Evolutionary conservation across 2,888 invertebrate species (phyloP).

Genomic region (Tetanocera ferruginea): DNA sequence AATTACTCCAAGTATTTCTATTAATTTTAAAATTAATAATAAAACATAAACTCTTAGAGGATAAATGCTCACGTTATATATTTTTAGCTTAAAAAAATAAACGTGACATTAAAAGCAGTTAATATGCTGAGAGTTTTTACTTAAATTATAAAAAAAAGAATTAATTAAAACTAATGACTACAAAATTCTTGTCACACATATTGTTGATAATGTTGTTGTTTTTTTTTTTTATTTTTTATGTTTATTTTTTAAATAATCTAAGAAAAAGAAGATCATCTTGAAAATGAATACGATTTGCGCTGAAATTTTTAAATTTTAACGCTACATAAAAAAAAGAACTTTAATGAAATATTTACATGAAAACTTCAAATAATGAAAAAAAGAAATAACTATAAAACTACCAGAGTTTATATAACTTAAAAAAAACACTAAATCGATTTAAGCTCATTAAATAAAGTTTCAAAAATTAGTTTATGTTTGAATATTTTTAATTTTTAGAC

Average conservation of each 20-base stretch:
- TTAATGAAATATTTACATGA: conserved; percentile 53
- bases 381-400: conserved; percentile 26
- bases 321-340: neutral
- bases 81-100: neutral
- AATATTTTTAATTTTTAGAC: neutral
- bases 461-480: neutral
- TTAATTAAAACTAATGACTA: conserved; percentile 27
- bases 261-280: neutral
- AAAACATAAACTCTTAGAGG: neutral
- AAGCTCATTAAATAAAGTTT: neutral
- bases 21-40: neutral
- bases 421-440: too few relatives aligned
- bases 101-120: neutral
- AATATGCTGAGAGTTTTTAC: neutral
- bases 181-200: conserved; percentile 8
- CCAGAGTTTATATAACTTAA: conserved; percentile 23
- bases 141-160: conserved; percentile 15
- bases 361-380: neutral
- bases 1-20: conserved; percentile 13
- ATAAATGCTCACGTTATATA: neutral
- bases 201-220: neutral
- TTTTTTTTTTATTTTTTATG: neutral
- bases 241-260: too few relatives aligned
- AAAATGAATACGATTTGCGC: neutral
- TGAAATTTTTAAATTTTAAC: neutral